A percentile compares a stretch with the other conserved stretches of the same genome.
These are phyloP conservation scores for Parazoanthus atlanticus DNA, from an alignment of 92 coral and sea anemone genomes.

Conservation along the genomic window DNA sequence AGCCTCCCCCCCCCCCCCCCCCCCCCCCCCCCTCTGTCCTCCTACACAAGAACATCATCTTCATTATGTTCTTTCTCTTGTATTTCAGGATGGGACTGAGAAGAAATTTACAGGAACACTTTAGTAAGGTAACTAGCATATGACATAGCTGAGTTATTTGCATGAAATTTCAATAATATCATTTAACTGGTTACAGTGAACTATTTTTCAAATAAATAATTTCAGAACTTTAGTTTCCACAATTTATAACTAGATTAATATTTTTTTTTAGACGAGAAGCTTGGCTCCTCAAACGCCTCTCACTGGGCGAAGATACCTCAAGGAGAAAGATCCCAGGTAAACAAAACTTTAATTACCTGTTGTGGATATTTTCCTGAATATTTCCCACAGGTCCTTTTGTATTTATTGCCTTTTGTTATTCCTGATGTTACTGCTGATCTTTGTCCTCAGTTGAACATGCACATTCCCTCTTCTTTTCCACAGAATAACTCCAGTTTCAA, in stretches of 20 bases:
- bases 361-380: not conserved
- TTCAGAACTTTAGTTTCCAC: not conserved
- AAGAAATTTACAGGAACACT: conserved; percentile 85
- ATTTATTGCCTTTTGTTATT: not conserved
- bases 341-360: not conserved
- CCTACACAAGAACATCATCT: not conserved
- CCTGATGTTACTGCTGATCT: not conserved
- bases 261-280: conserved; percentile 79
- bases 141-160: too few species aligned
- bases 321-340: conserved; percentile 96
- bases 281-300: conserved; percentile 95
- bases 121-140: conserved; percentile 64
- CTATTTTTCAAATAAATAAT: not conserved
- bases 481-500: conserved; percentile 94
- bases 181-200: not conserved
- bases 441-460: too few species aligned
- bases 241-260: not conserved
- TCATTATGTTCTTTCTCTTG: not conserved
- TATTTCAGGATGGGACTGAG: conserved; percentile 70
- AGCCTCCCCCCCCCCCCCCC: too few species aligned
- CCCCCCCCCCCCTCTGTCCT: not conserved
- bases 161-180: too few species aligned
- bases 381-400: not conserved
- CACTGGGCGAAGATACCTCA: conserved; percentile 90
- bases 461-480: not conserved